phyloP scores from a whole-genome alignment of 2,888 invertebrate species.

The Parthenolecanium corni region DNA sequence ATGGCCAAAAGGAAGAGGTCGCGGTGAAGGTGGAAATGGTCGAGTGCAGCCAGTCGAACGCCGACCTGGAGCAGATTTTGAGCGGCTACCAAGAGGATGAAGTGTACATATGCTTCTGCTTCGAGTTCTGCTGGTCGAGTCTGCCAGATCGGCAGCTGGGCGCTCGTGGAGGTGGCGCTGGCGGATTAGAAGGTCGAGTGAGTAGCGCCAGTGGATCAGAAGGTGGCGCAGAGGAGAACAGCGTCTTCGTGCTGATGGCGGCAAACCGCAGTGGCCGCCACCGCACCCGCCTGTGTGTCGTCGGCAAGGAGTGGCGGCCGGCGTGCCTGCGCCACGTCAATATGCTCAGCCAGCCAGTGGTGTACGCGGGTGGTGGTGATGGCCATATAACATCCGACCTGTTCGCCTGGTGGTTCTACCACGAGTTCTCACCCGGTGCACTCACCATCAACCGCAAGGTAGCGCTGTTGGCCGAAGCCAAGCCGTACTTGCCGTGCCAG shows the following conservation, averaged over 20 bases:
- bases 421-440: constrained; percentile 42
- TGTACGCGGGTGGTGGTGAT: constrained; percentile 40
- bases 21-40: constrained; percentile 17
- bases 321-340: constrained; percentile 41
- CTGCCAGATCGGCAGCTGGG: constrained; percentile 36
- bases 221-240: constrained; percentile 25
- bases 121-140: constrained; percentile 41
- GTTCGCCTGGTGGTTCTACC: constrained; percentile 43
- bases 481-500: constrained; percentile 37
- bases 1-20: constrained; percentile 24
- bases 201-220: not conserved
- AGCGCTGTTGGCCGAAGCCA: constrained; percentile 39
- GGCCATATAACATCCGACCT: constrained; percentile 41
- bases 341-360: constrained; percentile 43
- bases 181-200: not conserved
- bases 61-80: constrained; percentile 23
- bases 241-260: constrained; percentile 40
- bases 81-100: constrained; percentile 39
- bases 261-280: constrained; percentile 42
- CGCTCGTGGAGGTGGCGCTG: not conserved
- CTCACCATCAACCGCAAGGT: constrained; percentile 41
- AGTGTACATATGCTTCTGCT: constrained; percentile 40
- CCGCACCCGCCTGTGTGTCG: constrained; percentile 41
- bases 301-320: constrained; percentile 42
- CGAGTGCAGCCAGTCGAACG: constrained; percentile 24